These are phyloP conservation scores for Nylanderia fulva DNA, from an alignment of 1,140 invertebrate genomes.

Conservation along the genomic window DNA sequence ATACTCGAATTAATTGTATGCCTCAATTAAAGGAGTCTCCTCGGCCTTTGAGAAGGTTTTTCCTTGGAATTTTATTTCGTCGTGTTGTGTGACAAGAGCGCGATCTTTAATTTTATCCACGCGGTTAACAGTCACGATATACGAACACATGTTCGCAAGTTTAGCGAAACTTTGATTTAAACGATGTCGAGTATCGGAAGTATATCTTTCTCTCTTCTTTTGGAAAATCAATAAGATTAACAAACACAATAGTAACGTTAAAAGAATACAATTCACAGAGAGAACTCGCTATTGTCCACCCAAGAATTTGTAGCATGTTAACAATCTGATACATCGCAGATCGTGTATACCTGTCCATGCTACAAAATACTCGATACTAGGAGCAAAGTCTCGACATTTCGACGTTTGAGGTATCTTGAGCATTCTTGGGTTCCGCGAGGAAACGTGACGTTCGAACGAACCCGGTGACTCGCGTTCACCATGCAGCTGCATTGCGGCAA, in stretches of 20 bases:
- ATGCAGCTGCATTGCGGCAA: constrained; percentile 53
- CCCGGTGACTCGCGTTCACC: constrained; percentile 12
- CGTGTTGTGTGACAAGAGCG: neutral
- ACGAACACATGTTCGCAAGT: neutral
- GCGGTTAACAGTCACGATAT: no score
- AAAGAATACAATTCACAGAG: neutral
- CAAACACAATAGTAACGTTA: neutral
- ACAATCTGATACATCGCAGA: neutral
- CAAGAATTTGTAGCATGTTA: neutral
- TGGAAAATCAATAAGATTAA: neutral
- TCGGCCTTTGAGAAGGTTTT: neutral
- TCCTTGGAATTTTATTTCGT: neutral
- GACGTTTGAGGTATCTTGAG: constrained; percentile 3
- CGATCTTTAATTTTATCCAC: neutral
- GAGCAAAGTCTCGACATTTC: constrained; percentile 4
- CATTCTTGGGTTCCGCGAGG: constrained; percentile 24
- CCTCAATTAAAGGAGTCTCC: neutral
- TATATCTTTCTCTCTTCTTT: no score
- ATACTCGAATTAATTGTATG: constrained; percentile 42
- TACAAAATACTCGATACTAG: constrained; percentile 8
- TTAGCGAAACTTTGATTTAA: neutral
- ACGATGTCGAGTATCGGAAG: neutral
- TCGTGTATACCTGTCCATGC: neutral
- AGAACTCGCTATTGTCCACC: neutral
- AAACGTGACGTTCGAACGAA: constrained; percentile 22